Evolutionary conservation across 2,797 vertebrate species (phyloP).

Genomic region (Prionace glauca): DNA sequence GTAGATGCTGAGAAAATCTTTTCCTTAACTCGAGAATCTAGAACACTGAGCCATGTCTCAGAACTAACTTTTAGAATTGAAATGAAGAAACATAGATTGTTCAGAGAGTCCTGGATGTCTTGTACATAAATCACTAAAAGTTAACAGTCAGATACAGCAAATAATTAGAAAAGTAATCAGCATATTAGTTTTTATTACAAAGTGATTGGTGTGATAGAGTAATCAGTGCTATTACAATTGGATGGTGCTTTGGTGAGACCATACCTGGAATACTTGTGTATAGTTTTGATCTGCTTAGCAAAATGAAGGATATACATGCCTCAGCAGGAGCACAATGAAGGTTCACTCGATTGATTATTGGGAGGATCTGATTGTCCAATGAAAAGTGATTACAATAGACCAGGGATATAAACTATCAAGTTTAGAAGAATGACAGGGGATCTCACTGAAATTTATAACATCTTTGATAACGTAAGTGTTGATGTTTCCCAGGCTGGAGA

Average conservation of each 20-base stretch:
- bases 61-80: too few species aligned
- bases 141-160: not conserved
- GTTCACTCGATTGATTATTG: not conserved
- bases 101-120: not conserved
- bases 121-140: not conserved
- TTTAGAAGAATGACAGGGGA: not conserved
- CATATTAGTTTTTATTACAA: not conserved
- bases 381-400: not conserved
- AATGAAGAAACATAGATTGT: not conserved
- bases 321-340: not conserved
- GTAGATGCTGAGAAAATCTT: too few species aligned
- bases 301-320: not conserved
- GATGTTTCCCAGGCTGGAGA: not conserved
- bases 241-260: not conserved
- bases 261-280: not conserved
- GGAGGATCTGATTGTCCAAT: not conserved
- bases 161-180: not conserved
- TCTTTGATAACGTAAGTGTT: not conserved
- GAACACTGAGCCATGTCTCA: too few species aligned
- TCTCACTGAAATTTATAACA: not conserved
- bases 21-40: too few species aligned
- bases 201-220: not conserved
- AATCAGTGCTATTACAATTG: not conserved
- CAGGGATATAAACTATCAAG: not conserved
- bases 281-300: not conserved